phyloP scores from a whole-genome alignment of 2,113 vertebrate species.

The Kryptolebias marmoratus region DNA sequence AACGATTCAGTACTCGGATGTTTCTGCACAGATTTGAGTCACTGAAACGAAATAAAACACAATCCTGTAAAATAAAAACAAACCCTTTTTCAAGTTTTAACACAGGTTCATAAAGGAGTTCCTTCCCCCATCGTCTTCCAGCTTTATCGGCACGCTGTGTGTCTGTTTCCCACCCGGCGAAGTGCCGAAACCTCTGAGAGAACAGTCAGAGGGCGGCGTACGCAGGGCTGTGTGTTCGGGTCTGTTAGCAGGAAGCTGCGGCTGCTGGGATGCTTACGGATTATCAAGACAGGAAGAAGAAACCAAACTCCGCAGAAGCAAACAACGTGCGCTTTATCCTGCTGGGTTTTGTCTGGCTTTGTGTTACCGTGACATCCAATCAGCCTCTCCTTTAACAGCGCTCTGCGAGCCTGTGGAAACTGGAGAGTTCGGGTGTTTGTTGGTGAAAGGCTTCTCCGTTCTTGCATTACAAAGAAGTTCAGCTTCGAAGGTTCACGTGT shows the following conservation, averaged over 20 bases:
- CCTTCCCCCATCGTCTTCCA: no score
- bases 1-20: background rate
- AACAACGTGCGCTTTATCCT: no score
- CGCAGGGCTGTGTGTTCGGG: background rate
- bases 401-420: background rate
- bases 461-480: no score
- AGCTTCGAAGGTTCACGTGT: no score
- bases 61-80: background rate
- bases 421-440: background rate
- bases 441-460: no score
- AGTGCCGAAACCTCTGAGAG: background rate
- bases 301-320: no score
- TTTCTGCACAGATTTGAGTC: background rate
- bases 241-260: background rate
- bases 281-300: no score
- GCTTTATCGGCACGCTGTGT: no score
- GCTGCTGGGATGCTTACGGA: background rate
- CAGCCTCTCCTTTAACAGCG: background rate
- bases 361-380: background rate
- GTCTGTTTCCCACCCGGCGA: no score
- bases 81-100: no score
- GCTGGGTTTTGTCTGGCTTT: no score
- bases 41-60: background rate
- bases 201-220: background rate
- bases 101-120: no score